phyloP scores from a whole-genome alignment of 1,140 invertebrate genomes.

The Heterodera carotae region DNA sequence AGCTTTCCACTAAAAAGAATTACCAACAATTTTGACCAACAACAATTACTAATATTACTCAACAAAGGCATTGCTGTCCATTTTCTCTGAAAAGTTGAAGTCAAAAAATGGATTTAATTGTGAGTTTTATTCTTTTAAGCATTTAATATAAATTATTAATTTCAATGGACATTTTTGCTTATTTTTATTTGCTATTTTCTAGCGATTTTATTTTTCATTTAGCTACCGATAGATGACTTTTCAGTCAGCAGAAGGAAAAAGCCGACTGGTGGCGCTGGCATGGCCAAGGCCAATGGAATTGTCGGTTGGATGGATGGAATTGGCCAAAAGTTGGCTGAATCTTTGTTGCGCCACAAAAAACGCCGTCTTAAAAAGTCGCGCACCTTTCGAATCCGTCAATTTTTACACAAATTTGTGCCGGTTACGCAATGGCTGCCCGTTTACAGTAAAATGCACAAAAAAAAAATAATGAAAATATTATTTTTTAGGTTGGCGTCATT shows the following conservation, averaged over 20 bases:
- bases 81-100: not conserved
- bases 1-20: not conserved
- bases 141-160: not conserved
- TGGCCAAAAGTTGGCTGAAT: constrained; percentile 6
- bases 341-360: not conserved
- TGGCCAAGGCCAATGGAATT: not conserved
- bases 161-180: no score
- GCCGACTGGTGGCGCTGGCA: not conserved
- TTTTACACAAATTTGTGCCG: constrained; percentile 40
- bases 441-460: constrained; percentile 38
- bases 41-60: no score
- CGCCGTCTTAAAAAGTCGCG: not conserved
- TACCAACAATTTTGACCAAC: no score
- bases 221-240: not conserved
- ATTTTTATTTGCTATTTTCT: no score
- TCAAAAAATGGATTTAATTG: constrained; percentile 16
- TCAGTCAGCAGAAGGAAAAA: not conserved
- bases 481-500: constrained; percentile 38
- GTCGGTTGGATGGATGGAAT: not conserved
- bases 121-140: not conserved
- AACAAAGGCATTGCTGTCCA: not conserved
- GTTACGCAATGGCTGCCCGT: constrained; percentile 53
- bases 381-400: not conserved
- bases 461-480: not conserved
- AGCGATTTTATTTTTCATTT: not conserved